Evolutionary conservation across 2,888 invertebrate species (phyloP).

Genomic region (Andrena bucephala): DNA sequence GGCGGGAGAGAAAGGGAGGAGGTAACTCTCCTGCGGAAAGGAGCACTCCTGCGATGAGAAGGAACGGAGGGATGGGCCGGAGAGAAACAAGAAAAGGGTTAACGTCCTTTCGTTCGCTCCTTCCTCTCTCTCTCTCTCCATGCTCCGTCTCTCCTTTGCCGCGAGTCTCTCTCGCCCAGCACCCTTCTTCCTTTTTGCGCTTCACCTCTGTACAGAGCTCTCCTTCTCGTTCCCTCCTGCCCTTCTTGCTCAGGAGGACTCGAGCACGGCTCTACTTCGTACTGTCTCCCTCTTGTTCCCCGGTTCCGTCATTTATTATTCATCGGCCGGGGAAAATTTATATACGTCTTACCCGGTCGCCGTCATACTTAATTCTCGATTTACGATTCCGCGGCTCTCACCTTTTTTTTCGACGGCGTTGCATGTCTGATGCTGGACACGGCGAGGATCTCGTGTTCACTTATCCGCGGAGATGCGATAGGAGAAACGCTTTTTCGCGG

Average conservation of each 20-base stretch:
- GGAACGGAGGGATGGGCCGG: constrained; percentile 65
- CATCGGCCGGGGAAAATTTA: constrained; percentile 77
- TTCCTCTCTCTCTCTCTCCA: constrained; percentile 56
- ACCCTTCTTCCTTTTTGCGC: constrained; percentile 12
- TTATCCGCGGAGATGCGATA: not conserved
- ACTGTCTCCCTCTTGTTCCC: constrained; percentile 48
- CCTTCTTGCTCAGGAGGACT: constrained; percentile 35
- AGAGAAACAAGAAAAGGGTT: constrained; percentile 78
- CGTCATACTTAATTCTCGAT: constrained; percentile 72
- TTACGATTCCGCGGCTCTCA: constrained; percentile 69
- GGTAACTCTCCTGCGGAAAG: constrained; percentile 68
- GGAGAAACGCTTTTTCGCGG: not conserved
- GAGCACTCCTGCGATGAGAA: constrained; percentile 69
- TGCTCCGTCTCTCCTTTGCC: constrained; percentile 31
- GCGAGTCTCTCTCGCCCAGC: not conserved
- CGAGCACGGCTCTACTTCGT: constrained; percentile 34
- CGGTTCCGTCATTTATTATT: constrained; percentile 77
- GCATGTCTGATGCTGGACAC: constrained; percentile 57
- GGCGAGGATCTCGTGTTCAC: constrained; percentile 6
- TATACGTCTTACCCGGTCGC: constrained; percentile 70
- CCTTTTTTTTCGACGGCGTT: constrained; percentile 43
- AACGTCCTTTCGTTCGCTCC: constrained; percentile 80
- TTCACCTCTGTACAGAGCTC: not conserved
- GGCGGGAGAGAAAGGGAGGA: constrained; percentile 34
- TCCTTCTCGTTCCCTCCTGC: constrained; percentile 22